A percentile compares a stretch with the other conserved stretches of the same genome.
phyloP scores from a whole-genome alignment of 1,140 invertebrate genomes.

The Bombus huntii region DNA sequence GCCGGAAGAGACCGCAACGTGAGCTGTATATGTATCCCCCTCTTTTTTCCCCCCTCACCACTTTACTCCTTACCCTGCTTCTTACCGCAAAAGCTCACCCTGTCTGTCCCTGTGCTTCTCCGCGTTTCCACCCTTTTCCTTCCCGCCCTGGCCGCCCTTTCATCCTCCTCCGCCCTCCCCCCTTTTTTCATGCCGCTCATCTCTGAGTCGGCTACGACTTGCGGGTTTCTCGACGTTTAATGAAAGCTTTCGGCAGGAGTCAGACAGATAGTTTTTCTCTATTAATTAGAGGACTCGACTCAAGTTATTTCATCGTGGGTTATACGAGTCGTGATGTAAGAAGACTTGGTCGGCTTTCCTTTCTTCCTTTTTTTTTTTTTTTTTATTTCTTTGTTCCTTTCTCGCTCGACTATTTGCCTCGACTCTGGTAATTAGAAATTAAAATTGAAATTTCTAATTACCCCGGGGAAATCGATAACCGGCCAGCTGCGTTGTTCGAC shows the following conservation, averaged over 20 bases:
- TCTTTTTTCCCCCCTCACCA: slow-evolving; percentile 53
- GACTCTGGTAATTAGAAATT: slow-evolving; percentile 31
- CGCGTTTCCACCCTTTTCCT: not conserved
- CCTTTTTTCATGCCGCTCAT: slow-evolving; percentile 31
- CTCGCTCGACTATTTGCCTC: slow-evolving; percentile 15
- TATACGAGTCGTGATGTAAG: slow-evolving; percentile 1
- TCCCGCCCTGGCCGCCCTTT: not conserved
- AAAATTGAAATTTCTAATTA: slow-evolving; percentile 51
- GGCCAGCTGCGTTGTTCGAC: not conserved
- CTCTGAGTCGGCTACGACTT: not conserved
- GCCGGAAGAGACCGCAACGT: slow-evolving; percentile 75
- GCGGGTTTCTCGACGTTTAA: slow-evolving; percentile 51
- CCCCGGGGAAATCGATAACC: slow-evolving; percentile 30
- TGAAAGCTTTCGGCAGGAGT: slow-evolving; percentile 51
- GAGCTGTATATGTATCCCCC: slow-evolving; percentile 73
- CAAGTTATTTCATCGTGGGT: slow-evolving; percentile 12
- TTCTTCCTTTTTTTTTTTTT: not conserved
- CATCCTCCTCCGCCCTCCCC: not conserved
- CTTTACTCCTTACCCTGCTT: slow-evolving; percentile 44
- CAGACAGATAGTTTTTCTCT: slow-evolving; percentile 37
- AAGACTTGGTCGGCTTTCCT: not conserved
- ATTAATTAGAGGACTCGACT: slow-evolving; percentile 46
- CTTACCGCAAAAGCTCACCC: slow-evolving; percentile 43
- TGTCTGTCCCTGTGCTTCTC: slow-evolving; percentile 29
- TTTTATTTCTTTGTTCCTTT: slow-evolving; percentile 1